Base-by-base conservation (phyloP, 2,113 vertebrate genomes). In the Macquaria australasica region DNA sequence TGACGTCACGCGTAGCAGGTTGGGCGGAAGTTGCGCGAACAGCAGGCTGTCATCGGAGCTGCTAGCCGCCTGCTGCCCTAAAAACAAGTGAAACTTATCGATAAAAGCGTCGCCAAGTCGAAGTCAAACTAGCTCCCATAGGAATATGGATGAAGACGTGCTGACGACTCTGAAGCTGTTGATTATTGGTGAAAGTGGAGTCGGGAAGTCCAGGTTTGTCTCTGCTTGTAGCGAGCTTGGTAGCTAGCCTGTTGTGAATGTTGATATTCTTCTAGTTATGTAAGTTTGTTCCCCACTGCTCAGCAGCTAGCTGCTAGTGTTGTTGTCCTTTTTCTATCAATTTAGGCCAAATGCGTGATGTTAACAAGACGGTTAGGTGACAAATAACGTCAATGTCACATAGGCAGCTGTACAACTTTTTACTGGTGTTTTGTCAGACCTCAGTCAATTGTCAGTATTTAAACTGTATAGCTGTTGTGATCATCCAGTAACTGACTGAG, bases 181-280 rank as follows among this genome's bases (percentile, higher is more conserved):
- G 81, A 99, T 99, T 73, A 99, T 99, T 63, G 98, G 98, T 34
- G 98, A 99, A 91, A 99, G 98, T 60, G 98, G 98, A 45, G 98
- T 99, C 55, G 98, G 98, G 83, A 99, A 99, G 88, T 99, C 98
- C 81, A 99, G 98, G 98, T 99, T 84, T 94, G 96, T 88, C 0
- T 23, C 2, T 43, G 23, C 48, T 23, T 56, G 37, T 25, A 62
- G 77, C 31, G 21, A 56, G 60, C 68, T 14, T 0, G 1, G 5
- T 7, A 75, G 89, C 85, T 93, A 92, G 91, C 91, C 25, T 79
- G 87, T 81, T 73, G 82, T 72, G 48, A 55, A 51, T 93, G 92
- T 93, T 92, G 79, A 93, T 85, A 71, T 77, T 79, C 15, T 66
- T 50, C 8, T 82, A 76, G 81, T 92, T 84, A 69, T 77, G 81